phyloP scores from a whole-genome alignment of 2,888 invertebrate genomes.

The Lagria hirta region DNA sequence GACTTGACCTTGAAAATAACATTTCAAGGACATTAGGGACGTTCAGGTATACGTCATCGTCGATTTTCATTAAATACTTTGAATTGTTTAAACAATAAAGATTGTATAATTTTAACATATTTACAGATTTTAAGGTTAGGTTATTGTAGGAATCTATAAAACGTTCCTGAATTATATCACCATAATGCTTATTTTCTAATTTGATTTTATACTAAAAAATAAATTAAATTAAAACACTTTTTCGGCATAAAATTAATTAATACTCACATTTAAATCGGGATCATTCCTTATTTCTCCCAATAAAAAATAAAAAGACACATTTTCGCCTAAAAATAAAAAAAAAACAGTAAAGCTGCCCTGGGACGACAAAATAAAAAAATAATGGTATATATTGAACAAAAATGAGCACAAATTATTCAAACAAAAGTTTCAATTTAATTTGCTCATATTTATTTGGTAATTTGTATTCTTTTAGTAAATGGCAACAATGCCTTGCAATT shows the following conservation, averaged over 20 bases:
- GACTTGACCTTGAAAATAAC: too few species aligned
- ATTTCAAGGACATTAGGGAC: slow-evolving; percentile 47
- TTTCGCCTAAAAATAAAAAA: neutral
- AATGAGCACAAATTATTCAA: too few species aligned
- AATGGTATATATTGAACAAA: too few species aligned
- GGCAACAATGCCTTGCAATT: too few species aligned
- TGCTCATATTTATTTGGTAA: too few species aligned
- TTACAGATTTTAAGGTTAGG: slow-evolving; percentile 79
- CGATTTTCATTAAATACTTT: slow-evolving; percentile 76
- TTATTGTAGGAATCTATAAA: slow-evolving; percentile 85
- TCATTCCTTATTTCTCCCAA: neutral
- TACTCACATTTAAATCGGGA: neutral
- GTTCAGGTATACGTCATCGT: slow-evolving; percentile 85
- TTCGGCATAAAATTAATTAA: neutral
- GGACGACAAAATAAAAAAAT: too few species aligned
- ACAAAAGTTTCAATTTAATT: too few species aligned
- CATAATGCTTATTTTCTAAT: slow-evolving; percentile 55
- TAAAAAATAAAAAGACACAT: slow-evolving; percentile 1
- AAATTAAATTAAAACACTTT: neutral
- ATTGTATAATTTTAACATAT: slow-evolving; percentile 80
- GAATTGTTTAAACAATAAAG: slow-evolving; percentile 61
- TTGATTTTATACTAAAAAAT: neutral
- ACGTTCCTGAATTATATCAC: slow-evolving; percentile 76
- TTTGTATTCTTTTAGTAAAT: too few species aligned
- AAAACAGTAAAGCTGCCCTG: neutral